Percentiles rank a stretch among this genome's conserved stretches.
phyloP scores from a whole-genome alignment of 1,140 invertebrate species.

The Mizuhopecten yessoensis region DNA sequence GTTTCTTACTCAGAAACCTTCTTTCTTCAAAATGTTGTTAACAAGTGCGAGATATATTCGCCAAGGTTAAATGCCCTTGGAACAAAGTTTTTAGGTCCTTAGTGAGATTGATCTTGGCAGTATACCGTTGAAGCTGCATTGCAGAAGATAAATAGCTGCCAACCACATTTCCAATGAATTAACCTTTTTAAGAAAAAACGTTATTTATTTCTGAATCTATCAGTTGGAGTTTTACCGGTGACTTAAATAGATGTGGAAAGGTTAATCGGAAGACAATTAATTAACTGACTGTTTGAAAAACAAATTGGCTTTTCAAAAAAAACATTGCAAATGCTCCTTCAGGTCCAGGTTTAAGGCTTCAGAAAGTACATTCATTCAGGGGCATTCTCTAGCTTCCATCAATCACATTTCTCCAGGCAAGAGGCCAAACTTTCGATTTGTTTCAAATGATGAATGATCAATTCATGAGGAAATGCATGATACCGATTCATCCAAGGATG shows the following conservation, averaged over 20 bases:
- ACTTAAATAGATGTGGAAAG: background rate
- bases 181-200: background rate
- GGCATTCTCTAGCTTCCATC: background rate
- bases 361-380: background rate
- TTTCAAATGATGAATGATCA: background rate
- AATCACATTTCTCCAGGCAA: background rate
- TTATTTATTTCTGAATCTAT: background rate
- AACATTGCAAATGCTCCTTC: background rate
- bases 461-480: background rate
- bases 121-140: background rate
- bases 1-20: no score
- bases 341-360: background rate
- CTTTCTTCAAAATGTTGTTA: no score
- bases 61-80: no score
- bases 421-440: background rate
- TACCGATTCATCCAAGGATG: no score
- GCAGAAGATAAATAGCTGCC: background rate
- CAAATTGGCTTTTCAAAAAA: background rate
- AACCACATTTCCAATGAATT: background rate
- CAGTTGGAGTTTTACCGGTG: background rate
- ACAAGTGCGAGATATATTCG: no score
- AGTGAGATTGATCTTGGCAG: background rate
- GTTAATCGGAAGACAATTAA: background rate
- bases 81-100: background rate
- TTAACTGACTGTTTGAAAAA: background rate